Evolutionary conservation across 2,888 invertebrate species (phyloP).

Genomic region (Rhagonycha lutea): DNA sequence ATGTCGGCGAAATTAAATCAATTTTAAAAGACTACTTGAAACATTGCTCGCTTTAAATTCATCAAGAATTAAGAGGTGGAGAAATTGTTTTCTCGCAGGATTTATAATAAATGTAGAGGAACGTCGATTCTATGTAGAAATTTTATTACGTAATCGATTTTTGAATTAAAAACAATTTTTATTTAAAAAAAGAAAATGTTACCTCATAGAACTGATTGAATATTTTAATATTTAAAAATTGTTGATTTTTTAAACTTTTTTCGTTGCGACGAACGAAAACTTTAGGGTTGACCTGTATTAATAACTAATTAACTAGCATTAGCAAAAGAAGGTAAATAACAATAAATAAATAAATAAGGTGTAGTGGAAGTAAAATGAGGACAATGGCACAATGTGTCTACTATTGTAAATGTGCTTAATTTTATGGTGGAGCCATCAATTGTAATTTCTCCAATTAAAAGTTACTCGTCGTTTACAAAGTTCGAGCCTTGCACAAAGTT

Average conservation of each 20-base stretch:
- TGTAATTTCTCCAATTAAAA: constrained; percentile 5
- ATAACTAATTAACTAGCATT: not conserved
- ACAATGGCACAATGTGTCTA: not conserved
- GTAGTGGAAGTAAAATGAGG: not conserved
- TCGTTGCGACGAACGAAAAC: not conserved
- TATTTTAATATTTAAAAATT: not conserved
- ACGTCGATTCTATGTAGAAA: too few relatives aligned
- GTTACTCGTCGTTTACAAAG: constrained; percentile 1
- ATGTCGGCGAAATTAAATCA: too few relatives aligned
- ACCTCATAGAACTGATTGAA: too few relatives aligned
- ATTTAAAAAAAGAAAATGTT: too few relatives aligned
- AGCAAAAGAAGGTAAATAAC: not conserved
- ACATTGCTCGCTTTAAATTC: too few relatives aligned
- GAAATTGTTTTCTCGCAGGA: too few relatives aligned
- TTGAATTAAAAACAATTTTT: too few relatives aligned
- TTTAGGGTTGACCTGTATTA: not conserved
- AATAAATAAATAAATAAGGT: not conserved
- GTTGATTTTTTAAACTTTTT: not conserved
- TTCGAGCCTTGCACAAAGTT: constrained; percentile 1
- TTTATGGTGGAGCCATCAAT: constrained; percentile 1
- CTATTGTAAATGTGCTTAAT: not conserved
- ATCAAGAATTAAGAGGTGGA: too few relatives aligned
- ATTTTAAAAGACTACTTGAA: too few relatives aligned
- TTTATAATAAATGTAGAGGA: too few relatives aligned
- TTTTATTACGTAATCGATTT: too few relatives aligned